Base-by-base conservation (phyloP, 1,140 invertebrate genomes). In the silkworm (Bombyx mori) region DNA sequence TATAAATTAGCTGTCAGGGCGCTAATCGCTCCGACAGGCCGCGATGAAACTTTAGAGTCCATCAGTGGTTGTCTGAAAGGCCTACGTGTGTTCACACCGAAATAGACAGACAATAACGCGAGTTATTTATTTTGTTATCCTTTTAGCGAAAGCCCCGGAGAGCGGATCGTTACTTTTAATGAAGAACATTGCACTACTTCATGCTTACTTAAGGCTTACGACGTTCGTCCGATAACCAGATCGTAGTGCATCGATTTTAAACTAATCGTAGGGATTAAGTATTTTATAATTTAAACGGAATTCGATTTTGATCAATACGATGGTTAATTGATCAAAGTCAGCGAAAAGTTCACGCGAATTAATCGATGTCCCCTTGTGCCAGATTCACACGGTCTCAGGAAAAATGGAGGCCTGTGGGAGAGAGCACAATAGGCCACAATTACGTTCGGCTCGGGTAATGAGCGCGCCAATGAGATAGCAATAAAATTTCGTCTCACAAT, bases 1-100 rank as follows among this genome's bases (percentile, higher is more conserved):
- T 79, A 86, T 87, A 85, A 85, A 87, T 87, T 85, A 87, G 79
- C 82, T 87, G 83, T 85, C 83, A 85, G 71, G 60, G 56, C 75
- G 82, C 83, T 87, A 87, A 87, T 87, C 83, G 83, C 57, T 85
- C 76, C 68, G 80, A 81, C 83, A 83, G 79, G 68, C 80, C 74
- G 79, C 82, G 83, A 85, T 80, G 82, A 84, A 85, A 84, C 76
- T 86, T 80, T 76, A 83, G 79, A 79, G 73, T 79, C 76, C 77
- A 79, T 85, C 80, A 75, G 82, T 79, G 76, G 79, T 76, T 75
- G 71, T 76, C 74, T 79, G 63, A 79, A 77, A 73, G 71, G 71
- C 77, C 73, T 75, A 73, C 73, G 68, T 75, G 66, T 69, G 69
- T 67, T 66, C 60, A 26, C 54, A 60, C 68, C 48, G 66, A 83